Conservation (phyloP, 2,797 vertebrate genomes). For the Sebastes hopkinsi region DNA sequence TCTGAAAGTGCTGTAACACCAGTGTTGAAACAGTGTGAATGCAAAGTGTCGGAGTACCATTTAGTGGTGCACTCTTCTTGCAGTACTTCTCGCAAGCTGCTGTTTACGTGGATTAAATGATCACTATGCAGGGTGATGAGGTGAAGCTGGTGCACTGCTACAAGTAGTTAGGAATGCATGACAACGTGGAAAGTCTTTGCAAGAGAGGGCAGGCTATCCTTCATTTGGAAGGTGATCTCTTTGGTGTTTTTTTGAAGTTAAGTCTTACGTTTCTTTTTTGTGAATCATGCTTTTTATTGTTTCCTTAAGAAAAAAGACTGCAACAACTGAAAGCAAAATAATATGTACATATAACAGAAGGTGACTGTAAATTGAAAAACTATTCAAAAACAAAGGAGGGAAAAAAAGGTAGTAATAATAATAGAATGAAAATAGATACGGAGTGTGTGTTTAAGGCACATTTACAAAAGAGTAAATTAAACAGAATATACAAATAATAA, state of each 20-base stretch:
- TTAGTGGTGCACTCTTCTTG: background rate
- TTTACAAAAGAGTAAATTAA: too few species aligned
- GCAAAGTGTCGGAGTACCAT: slow-evolving; percentile 2
- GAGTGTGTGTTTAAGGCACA: too few species aligned
- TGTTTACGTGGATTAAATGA: slow-evolving; percentile 23
- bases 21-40: background rate
- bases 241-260: background rate
- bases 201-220: background rate
- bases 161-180: background rate
- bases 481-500: too few species aligned
- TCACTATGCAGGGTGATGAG: slow-evolving; percentile 10
- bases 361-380: too few species aligned
- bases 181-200: background rate
- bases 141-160: background rate
- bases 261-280: too few species aligned
- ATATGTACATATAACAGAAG: background rate
- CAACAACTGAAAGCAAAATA: background rate
- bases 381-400: background rate
- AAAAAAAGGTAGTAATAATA: background rate
- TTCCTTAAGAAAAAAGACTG: background rate
- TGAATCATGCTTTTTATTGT: background rate
- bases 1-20: slow-evolving; percentile 2
- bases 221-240: background rate
- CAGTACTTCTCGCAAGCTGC: background rate
- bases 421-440: background rate